Base-by-base conservation (phyloP, 2,888 invertebrate genomes). In the Gisinianus flammeolus region DNA sequence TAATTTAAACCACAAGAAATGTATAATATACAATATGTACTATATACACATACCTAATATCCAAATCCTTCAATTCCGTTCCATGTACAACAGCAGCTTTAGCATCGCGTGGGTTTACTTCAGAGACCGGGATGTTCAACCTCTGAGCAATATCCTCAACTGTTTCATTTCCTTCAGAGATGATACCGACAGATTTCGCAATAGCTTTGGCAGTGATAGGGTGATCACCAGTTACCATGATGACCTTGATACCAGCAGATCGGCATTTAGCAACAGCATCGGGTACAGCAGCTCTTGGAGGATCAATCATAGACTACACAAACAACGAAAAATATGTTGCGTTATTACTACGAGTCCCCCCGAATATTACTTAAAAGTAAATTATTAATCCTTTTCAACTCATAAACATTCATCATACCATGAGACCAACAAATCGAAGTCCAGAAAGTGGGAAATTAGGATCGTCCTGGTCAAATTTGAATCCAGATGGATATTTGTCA, bases 191-290 rank as follows among this genome's bases (percentile, higher is more conserved):
- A 81, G 91, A 91, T 79, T 89, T 88, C 0, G 93, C 93, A 79
- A 94, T 91, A 2, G 94, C 93, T 85, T 91, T 90, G 28, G 94
- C 93, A 0, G 94, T 94, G 72, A 92, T 90, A 0, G 93, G 93
- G 87, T 94, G 93, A 87, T 94, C 94, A n/a, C 93, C 93, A 0
- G 93, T 93, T 64, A 84, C 91, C 93, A 93, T 93, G 85, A 93
- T 91, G 22, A 92, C 91, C 68, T 93, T 91, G 77, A 95, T 94
- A 5, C 93, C 93, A 0, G 94, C 93, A 22, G 89, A 90, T 31
- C 92, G 90, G 82, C 93, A 93, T 73, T 91, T 89, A 56, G 88
- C 88, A 62, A 93, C 92, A 0, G 93, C 93, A 85, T 91, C 89
- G 0, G 91, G 91, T 24, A 93, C 92, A 80, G 91, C 89, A 26